Base-by-base conservation (phyloP, 1,140 invertebrate genomes). In the Rhyzopertha dominica region DNA sequence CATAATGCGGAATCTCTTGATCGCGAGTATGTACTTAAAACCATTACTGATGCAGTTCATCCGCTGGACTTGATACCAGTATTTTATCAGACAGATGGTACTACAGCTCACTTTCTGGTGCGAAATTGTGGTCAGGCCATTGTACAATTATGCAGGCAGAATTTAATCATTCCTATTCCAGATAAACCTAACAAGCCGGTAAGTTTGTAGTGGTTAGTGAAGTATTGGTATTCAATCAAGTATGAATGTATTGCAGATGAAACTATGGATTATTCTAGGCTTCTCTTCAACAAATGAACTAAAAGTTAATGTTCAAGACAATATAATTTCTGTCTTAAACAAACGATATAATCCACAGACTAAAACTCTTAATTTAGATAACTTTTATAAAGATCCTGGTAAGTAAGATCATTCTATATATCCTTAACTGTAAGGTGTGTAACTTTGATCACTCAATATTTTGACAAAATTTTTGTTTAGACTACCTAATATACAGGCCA, bases 31-130 rank as follows among this genome's bases (percentile, higher is more conserved):
- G 58, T 74, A 9, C 45, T 76, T 16, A 67, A 65, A 54, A 59
- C 65, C 10, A 69, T 77, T 24, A 37, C 76, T n/a, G 62, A 63
- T 22, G 53, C 68, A 9, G 61, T 73, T 1, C 62, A 72, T 31
- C 74, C 75, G 5, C 54, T 65, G 3, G 72, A 76, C 39, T 54
- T 77, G 3, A 70, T 76, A 24, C 75, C 75, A 7, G 68, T 76
- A 0, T 62, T 53, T n/a, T 76, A 71, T 58, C 62, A 67, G 18
- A 46, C 56, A 7, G 52, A 55, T 3, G 65, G 65, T 1, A 53
- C 61, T 2, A 62, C 68, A 30, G 59, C 67, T 0, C 68, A 54
- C 25, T 76, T 77, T 44, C 45, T 76, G 18, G 68, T 68, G 3
- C 61, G 72, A 37, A 75, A 74, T 47, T 77, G 74, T 48, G 69